Evolutionary conservation across 2,888 invertebrate species (phyloP).

Genomic region (Sphaerolaimus hirsutus): DNA sequence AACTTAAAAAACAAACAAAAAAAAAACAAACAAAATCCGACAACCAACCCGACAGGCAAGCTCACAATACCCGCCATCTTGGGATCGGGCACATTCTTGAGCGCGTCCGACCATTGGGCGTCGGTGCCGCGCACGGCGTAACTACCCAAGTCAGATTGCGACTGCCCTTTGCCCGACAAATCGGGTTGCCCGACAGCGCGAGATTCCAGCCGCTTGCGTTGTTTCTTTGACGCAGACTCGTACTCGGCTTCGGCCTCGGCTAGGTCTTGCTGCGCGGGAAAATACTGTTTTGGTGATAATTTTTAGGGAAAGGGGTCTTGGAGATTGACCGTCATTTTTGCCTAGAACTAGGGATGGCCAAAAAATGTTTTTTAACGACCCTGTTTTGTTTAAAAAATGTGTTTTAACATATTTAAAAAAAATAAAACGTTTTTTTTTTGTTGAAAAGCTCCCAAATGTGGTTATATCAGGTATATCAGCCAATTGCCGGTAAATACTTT

Average conservation of each 20-base stretch:
- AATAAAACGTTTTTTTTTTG: background rate
- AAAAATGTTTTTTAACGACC: no score
- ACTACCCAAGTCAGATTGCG: background rate
- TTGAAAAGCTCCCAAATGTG: background rate
- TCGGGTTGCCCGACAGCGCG: background rate
- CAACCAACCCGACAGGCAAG: no score
- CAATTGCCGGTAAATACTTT: no score
- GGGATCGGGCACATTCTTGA: background rate
- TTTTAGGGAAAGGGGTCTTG: no score
- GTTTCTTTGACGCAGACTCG: conserved; percentile 9
- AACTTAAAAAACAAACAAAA: no score
- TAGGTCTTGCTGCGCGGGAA: conserved; percentile 14
- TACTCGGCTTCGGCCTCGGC: conserved; percentile 16
- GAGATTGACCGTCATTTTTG: conserved; percentile 3
- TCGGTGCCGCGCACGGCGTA: conserved; percentile 9
- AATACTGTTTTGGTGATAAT: no score
- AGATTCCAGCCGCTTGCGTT: background rate
- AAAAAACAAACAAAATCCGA: no score
- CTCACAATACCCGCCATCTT: background rate
- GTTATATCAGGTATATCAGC: no score
- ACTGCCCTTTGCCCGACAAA: background rate
- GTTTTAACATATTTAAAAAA: background rate
- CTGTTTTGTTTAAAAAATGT: background rate
- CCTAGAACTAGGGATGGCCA: no score
- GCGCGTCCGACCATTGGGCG: conserved; percentile 9